phyloP scores from a whole-genome alignment of 2,113 vertebrate species.

The Etheostoma spectabile region DNA sequence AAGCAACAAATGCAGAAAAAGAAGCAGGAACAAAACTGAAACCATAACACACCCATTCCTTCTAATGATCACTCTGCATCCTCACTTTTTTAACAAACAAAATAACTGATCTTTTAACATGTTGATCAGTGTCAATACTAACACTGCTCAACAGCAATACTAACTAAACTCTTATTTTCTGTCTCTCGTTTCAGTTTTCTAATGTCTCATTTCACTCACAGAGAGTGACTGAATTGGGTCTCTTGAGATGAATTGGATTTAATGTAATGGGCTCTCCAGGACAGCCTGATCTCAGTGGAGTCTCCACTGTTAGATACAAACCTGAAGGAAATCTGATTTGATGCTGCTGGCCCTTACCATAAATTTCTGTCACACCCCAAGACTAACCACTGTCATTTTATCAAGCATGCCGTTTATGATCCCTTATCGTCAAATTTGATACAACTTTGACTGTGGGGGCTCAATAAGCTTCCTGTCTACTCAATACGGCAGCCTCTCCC shows the following conservation, averaged over 20 bases:
- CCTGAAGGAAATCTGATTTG: slow-evolving; percentile 16
- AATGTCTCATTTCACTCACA: neutral
- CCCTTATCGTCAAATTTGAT: neutral
- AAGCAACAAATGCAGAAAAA: too few relatives aligned
- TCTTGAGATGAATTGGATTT: slow-evolving; percentile 12
- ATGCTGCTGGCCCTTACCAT: neutral
- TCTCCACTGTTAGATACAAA: slow-evolving; percentile 27
- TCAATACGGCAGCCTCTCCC: neutral
- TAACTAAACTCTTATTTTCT: neutral
- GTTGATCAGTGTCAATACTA: neutral
- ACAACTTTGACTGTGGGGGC: slow-evolving; percentile 6
- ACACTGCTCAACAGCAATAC: neutral
- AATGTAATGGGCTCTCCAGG: slow-evolving; percentile 7
- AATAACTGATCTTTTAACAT: neutral
- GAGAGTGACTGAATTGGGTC: neutral
- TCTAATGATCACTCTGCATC: neutral
- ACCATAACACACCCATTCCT: neutral
- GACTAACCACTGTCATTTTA: slow-evolving; percentile 8
- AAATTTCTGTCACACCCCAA: neutral
- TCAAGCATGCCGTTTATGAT: slow-evolving; percentile 17
- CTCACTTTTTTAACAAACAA: neutral
- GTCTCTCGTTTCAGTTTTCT: neutral
- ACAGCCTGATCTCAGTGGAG: slow-evolving; percentile 1
- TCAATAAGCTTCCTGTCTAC: slow-evolving; percentile 1
- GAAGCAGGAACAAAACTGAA: too few relatives aligned